These are phyloP conservation scores for Pelagia noctiluca DNA, from an alignment of 30 jellyfish, hydroid and myxozoan genomes.

Conservation along the genomic window DNA sequence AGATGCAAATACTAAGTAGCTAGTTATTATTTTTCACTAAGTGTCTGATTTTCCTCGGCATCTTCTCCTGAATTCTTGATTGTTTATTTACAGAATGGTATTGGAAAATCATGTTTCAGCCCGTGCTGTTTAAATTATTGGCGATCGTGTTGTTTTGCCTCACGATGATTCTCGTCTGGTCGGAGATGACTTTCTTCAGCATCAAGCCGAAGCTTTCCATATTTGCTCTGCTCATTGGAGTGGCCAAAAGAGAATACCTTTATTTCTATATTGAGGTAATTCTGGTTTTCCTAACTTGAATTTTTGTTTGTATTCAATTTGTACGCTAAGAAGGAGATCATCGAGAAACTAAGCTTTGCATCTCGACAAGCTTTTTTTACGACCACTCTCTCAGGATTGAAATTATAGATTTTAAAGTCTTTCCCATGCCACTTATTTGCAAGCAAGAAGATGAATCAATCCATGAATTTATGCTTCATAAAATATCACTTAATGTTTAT, in stretches of 20 bases:
- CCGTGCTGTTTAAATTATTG: constrained; percentile 73
- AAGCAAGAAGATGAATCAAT: too few relatives aligned
- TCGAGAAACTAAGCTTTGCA: too few relatives aligned
- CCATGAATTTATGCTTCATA: too few relatives aligned
- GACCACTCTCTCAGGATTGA: too few relatives aligned
- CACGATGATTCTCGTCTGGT: constrained; percentile 90
- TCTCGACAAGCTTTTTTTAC: too few relatives aligned
- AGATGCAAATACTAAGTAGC: not conserved
- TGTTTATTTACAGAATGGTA: constrained; percentile 70
- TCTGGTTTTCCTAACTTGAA: not conserved
- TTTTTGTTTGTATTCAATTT: not conserved
- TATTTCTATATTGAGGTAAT: constrained; percentile 85
- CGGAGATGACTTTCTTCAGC: constrained; percentile 98
- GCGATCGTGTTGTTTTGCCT: constrained; percentile 66
- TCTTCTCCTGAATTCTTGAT: too few relatives aligned
- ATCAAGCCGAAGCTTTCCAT: constrained; percentile 90
- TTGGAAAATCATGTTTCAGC: constrained; percentile 88
- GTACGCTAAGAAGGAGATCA: too few relatives aligned
- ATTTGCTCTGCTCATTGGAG: constrained; percentile 80
- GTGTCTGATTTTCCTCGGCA: too few relatives aligned
- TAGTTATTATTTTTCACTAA: not conserved
- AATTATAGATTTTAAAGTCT: too few relatives aligned
- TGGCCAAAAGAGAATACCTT: constrained; percentile 79
- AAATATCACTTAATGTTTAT: too few relatives aligned
- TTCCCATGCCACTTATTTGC: too few relatives aligned